phyloP scores from a whole-genome alignment of 1,140 invertebrate species.

The Sitodiplosis mosellana region DNA sequence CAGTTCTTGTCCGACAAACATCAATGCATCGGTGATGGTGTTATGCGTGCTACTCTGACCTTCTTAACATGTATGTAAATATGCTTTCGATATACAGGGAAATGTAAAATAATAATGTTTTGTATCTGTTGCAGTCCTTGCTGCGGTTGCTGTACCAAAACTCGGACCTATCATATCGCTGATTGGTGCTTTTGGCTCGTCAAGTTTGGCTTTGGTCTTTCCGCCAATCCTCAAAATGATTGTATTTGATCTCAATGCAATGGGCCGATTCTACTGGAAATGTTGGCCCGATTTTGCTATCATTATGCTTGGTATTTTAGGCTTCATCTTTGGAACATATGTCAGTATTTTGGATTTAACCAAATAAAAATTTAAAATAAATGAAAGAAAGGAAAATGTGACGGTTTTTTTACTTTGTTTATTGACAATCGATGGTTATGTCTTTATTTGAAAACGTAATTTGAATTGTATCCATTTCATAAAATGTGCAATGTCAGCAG shows the following conservation, averaged over 20 bases:
- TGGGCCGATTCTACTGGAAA: slow-evolving; percentile 38
- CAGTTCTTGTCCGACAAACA: slow-evolving; percentile 36
- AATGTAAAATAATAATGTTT: too few relatives aligned
- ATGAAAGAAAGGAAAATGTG: too few relatives aligned
- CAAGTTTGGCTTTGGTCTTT: slow-evolving; percentile 73
- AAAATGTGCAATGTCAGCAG: too few relatives aligned
- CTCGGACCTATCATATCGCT: slow-evolving; percentile 77
- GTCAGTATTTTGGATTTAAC: slow-evolving; percentile 56
- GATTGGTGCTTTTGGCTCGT: slow-evolving; percentile 78
- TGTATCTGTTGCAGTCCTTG: too few relatives aligned
- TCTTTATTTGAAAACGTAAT: too few relatives aligned
- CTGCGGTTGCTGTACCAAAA: slow-evolving; percentile 59
- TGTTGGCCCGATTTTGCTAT: slow-evolving; percentile 53
- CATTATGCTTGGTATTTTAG: slow-evolving; percentile 50
- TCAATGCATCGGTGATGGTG: slow-evolving; percentile 42
- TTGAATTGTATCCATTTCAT: too few relatives aligned
- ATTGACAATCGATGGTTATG: too few relatives aligned
- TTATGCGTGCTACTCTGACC: slow-evolving; percentile 49
- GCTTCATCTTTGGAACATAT: slow-evolving; percentile 62
- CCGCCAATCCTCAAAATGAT: slow-evolving; percentile 82
- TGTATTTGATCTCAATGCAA: slow-evolving; percentile 46
- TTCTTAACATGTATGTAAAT: slow-evolving; percentile 57
- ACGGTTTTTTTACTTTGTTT: too few relatives aligned
- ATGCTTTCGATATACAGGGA: slow-evolving; percentile 47
- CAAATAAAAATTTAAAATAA: too few relatives aligned